These are phyloP conservation scores for Oceanites oceanicus DNA, from an alignment of 2,113 vertebrate genomes.

Conservation along the genomic window DNA sequence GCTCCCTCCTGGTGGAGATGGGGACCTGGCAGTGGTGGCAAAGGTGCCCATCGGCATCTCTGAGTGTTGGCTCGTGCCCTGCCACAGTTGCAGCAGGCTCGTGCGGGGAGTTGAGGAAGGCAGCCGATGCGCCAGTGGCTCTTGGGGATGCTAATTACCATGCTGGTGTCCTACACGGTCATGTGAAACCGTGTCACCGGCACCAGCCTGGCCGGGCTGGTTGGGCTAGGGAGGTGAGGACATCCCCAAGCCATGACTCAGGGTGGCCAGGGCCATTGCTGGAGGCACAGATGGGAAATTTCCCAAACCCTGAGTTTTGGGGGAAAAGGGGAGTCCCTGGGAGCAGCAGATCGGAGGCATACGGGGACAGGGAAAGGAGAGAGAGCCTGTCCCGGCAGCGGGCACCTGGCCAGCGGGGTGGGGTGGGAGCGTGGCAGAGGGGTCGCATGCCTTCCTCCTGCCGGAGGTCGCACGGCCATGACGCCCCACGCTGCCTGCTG, in stretches of 20 bases:
- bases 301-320: not conserved
- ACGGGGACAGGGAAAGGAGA: not conserved
- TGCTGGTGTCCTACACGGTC: rapidly evolving
- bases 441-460: no score
- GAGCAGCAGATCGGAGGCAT: rapidly evolving
- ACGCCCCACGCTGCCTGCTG: not conserved
- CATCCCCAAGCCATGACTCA: not conserved
- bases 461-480: rapidly evolving
- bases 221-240: not conserved
- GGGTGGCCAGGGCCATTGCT: not conserved
- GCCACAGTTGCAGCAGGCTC: rapidly evolving
- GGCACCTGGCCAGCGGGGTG: not conserved
- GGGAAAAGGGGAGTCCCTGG: not conserved
- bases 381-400: not conserved
- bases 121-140: rapidly evolving
- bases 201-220: not conserved
- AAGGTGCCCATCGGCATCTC: not conserved
- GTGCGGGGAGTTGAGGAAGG: rapidly evolving
- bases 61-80: not conserved
- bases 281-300: not conserved
- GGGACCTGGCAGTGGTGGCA: rapidly evolving
- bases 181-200: rapidly evolving
- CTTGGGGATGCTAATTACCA: not conserved
- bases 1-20: not conserved
- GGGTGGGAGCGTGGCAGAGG: not conserved